Evolutionary conservation across 1,140 invertebrate species (phyloP).

Genomic region (Andricus grossulariae): DNA sequence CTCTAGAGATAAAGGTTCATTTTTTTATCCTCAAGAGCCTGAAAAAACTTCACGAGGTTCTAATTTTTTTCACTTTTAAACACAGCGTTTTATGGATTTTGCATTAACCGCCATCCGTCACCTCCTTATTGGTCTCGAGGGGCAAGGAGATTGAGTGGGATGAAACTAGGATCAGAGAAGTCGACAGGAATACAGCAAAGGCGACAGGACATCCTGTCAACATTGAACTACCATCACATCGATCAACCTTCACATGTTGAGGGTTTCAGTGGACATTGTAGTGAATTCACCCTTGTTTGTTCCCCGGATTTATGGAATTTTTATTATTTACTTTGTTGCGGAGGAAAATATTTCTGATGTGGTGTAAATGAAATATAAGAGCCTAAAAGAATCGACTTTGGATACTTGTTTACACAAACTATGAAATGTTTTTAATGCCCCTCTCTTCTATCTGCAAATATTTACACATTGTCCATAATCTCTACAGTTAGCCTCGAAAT

Average conservation of each 20-base stretch:
- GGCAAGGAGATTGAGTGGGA: constrained; percentile 31
- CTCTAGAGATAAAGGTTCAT: neutral
- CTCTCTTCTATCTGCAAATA: too few species aligned
- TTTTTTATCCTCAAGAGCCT: neutral
- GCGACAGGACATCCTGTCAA: constrained; percentile 47
- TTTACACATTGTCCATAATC: too few species aligned
- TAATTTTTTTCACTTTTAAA: constrained; percentile 35
- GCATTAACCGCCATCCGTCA: constrained; percentile 50
- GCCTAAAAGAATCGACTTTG: neutral
- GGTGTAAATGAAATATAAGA: neutral
- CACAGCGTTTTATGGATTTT: constrained; percentile 54
- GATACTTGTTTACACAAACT: too few species aligned
- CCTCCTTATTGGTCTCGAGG: constrained; percentile 43
- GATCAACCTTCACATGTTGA: constrained; percentile 44
- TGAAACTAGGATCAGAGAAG: constrained; percentile 37
- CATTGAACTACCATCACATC: constrained; percentile 44
- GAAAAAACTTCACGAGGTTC: constrained; percentile 6
- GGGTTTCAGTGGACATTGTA: constrained; percentile 31
- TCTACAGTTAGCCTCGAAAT: too few species aligned
- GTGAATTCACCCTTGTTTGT: constrained; percentile 38
- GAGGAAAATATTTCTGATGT: neutral
- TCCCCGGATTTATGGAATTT: constrained; percentile 41
- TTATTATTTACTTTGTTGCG: constrained; percentile 28
- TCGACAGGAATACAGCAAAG: constrained; percentile 39
- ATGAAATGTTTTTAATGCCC: too few species aligned